phyloP scores from a whole-genome alignment of 2,888 invertebrate genomes.

The Ypsolopha sequella region DNA sequence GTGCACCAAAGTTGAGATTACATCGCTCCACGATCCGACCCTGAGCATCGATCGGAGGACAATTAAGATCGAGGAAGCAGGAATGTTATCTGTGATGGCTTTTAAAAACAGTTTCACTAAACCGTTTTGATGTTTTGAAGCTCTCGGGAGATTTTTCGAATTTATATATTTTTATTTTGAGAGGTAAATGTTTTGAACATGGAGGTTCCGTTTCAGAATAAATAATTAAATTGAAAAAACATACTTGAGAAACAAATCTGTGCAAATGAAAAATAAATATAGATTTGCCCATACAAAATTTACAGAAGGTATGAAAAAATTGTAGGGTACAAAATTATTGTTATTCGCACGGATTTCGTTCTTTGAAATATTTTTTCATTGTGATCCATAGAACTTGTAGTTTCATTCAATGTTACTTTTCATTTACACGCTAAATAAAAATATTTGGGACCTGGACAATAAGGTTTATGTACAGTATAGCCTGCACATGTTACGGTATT shows the following conservation, averaged over 20 bases:
- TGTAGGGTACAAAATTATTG: too few relatives aligned
- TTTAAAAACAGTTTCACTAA: constrained; percentile 19
- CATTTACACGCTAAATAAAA: neutral
- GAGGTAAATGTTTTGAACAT: neutral
- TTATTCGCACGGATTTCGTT: too few relatives aligned
- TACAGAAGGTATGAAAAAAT: too few relatives aligned
- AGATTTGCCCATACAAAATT: too few relatives aligned
- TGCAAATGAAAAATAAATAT: too few relatives aligned
- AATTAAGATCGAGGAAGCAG: constrained; percentile 32
- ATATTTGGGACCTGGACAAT: neutral
- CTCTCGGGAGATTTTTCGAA: constrained; percentile 12
- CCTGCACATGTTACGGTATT: too few relatives aligned
- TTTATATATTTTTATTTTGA: neutral
- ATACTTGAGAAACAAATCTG: too few relatives aligned
- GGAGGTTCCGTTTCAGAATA: too few relatives aligned
- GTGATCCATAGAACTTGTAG: too few relatives aligned
- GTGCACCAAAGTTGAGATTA: constrained; percentile 22
- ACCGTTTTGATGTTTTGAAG: constrained; percentile 27
- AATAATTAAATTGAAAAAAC: neutral
- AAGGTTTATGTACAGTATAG: too few relatives aligned
- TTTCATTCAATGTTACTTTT: too few relatives aligned
- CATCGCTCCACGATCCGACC: constrained; percentile 29
- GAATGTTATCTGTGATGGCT: constrained; percentile 29
- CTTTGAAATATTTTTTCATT: too few relatives aligned
- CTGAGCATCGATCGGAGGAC: constrained; percentile 30